These are phyloP conservation scores for Colius striatus DNA, from an alignment of 2,113 vertebrate species.

Conservation along the genomic window DNA sequence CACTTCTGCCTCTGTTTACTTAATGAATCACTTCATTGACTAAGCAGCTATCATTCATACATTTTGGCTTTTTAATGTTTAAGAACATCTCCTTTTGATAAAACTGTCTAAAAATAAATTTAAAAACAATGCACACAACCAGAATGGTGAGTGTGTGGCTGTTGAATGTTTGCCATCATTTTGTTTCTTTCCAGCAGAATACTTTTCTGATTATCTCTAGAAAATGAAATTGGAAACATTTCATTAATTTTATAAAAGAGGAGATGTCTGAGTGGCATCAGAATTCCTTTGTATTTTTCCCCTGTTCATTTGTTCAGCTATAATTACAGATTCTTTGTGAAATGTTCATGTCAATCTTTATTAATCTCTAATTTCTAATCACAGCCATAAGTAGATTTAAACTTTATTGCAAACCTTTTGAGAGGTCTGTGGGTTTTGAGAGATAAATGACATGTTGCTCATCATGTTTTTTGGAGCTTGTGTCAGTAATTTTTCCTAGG, in stretches of 20 bases:
- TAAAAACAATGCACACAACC: not conserved
- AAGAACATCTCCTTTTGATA: constrained; percentile 68
- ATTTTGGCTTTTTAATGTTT: constrained; percentile 73
- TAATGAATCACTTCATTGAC: constrained; percentile 65
- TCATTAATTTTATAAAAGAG: constrained; percentile 67
- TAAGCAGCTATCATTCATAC: constrained; percentile 66
- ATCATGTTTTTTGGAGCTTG: constrained; percentile 42
- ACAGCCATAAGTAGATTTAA: constrained; percentile 71
- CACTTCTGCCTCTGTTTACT: constrained; percentile 54
- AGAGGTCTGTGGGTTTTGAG: constrained; percentile 50
- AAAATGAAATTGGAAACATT: constrained; percentile 79
- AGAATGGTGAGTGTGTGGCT: constrained; percentile 46
- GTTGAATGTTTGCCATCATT: constrained; percentile 68
- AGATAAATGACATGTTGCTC: constrained; percentile 57
- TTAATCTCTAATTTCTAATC: constrained; percentile 83
- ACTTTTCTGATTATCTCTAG: constrained; percentile 67
- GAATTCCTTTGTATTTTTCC: constrained; percentile 51
- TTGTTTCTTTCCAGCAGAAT: constrained; percentile 70
- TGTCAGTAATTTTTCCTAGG: constrained; percentile 33
- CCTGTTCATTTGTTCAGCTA: constrained; percentile 71
- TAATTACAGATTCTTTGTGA: constrained; percentile 79
- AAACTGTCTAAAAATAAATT: constrained; percentile 40
- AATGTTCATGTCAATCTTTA: constrained; percentile 79
- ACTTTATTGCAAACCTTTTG: constrained; percentile 57
- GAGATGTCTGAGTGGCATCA: constrained; percentile 74